Conservation (phyloP, 2,797 vertebrate genomes). For the Brotogeris chrysoptera region DNA sequence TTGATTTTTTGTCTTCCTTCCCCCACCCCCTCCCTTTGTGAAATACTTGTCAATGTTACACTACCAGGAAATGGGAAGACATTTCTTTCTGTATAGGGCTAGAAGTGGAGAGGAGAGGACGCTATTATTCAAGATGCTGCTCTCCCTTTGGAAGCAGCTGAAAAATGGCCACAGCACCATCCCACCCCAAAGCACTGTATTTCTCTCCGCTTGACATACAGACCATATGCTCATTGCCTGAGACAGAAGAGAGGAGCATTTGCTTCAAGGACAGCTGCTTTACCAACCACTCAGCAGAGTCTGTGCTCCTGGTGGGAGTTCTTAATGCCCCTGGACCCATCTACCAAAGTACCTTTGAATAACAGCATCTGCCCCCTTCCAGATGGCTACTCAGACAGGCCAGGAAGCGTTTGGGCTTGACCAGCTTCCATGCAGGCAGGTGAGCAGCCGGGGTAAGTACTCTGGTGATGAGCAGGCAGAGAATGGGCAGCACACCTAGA, state of each 20-base stretch:
- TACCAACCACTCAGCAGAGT: background rate
- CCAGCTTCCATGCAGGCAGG: background rate
- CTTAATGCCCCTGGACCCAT: background rate
- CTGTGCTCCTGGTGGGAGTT: background rate
- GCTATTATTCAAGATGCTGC: background rate
- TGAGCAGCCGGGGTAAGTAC: background rate
- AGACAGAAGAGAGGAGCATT: background rate
- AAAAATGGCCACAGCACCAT: background rate
- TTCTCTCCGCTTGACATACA: background rate
- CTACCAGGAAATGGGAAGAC: background rate
- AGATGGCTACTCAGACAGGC: slow-evolving; percentile 13
- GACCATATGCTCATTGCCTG: background rate
- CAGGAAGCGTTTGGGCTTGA: background rate
- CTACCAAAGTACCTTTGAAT: background rate
- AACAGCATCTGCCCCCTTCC: background rate
- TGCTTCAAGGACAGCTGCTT: slow-evolving; percentile 21
- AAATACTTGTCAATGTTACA: background rate
- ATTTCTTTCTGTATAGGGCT: background rate
- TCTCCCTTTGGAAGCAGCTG: background rate
- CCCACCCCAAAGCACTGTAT: background rate
- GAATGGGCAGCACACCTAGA: background rate
- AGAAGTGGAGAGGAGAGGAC: background rate
- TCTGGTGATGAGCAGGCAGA: background rate
- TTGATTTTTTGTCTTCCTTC: background rate
- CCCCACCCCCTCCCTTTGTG: background rate